Conservation (phyloP, 2,113 vertebrate species). For the Ailuropoda melanoleuca region DNA sequence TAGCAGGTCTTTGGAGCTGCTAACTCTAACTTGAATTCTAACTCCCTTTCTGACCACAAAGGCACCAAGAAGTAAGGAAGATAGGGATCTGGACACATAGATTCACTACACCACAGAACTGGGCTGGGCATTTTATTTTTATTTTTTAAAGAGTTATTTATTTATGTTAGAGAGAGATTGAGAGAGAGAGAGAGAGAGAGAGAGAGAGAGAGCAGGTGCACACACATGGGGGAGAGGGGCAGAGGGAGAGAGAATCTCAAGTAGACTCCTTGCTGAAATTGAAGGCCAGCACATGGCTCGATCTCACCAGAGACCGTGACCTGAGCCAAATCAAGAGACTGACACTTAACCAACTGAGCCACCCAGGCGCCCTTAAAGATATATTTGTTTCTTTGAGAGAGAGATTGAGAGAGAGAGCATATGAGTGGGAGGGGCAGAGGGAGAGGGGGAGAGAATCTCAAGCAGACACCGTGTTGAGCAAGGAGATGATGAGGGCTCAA, state of each 20-base stretch:
- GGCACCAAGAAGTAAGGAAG: not conserved
- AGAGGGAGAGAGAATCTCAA: too few relatives aligned
- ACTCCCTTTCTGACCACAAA: not conserved
- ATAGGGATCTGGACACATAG: not conserved
- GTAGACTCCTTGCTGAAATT: too few relatives aligned
- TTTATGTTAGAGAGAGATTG: not conserved
- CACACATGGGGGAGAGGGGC: not conserved
- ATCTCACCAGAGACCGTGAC: not conserved
- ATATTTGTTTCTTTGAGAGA: not conserved
- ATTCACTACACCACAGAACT: rapidly evolving
- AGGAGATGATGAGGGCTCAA: rapidly evolving
- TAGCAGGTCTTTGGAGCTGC: not conserved
- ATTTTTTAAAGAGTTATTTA: not conserved
- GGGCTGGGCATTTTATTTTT: not conserved
- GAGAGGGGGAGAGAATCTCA: not conserved
- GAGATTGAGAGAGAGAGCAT: not conserved
- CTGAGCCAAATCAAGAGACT: not conserved
- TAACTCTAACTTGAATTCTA: not conserved
- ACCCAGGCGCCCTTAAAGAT: not conserved
- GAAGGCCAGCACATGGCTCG: not conserved
- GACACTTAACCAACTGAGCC: not conserved
- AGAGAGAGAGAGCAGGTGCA: not conserved
- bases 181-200: not conserved
- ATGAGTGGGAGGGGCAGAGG: not conserved
- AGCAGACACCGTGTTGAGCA: not conserved